Conservation (phyloP, 2,113 vertebrate species). For the Rhagologus leucostigma region DNA sequence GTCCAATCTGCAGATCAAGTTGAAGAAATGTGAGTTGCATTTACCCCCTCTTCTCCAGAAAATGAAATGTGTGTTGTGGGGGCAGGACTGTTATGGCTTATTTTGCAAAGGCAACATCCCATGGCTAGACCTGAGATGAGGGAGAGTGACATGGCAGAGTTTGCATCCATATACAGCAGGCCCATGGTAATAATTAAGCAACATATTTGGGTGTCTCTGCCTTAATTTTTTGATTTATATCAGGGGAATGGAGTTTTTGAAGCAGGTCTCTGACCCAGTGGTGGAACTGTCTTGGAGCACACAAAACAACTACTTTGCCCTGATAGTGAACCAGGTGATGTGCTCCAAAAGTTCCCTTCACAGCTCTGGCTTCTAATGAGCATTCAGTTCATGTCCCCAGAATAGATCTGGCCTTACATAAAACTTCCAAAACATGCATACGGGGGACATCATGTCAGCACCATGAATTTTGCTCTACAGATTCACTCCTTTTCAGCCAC, state of each 20-base stretch:
- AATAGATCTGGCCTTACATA: neutral
- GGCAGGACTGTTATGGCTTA: neutral
- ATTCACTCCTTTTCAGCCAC: neutral
- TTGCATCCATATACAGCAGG: neutral
- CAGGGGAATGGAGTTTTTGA: neutral
- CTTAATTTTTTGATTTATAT: neutral
- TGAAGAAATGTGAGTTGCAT: neutral
- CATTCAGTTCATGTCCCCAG: neutral
- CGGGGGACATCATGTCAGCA: neutral
- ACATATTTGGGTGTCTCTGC: neutral
- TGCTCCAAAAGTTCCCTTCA: neutral
- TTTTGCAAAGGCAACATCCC: neutral
- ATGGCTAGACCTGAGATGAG: neutral
- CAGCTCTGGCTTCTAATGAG: neutral
- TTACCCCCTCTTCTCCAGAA: neutral
- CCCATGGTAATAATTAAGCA: neutral
- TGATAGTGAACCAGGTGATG: neutral
- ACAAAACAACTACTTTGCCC: neutral
- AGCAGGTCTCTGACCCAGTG: neutral
- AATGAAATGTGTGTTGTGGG: neutral
- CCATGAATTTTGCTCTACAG: neutral
- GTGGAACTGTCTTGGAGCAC: neutral
- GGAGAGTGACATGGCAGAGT: neutral
- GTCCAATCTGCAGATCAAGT: neutral
- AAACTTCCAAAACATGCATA: neutral